These are phyloP conservation scores for Drosophila aldrichi DNA, from an alignment of 2,888 invertebrate species.

Conservation along the genomic window DNA sequence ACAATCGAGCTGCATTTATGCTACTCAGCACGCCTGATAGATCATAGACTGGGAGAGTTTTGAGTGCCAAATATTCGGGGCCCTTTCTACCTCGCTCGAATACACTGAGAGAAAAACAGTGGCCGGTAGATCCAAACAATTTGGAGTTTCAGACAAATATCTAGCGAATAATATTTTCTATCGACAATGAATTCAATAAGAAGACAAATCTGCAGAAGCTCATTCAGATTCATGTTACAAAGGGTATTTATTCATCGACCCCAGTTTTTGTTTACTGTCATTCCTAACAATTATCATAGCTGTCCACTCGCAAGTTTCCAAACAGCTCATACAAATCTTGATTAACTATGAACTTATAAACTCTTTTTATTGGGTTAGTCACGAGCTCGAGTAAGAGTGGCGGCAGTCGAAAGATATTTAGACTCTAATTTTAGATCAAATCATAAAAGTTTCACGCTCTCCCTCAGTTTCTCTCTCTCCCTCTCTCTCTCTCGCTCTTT, in stretches of 20 bases:
- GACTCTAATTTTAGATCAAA: constrained; percentile 12
- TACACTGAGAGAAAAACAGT: not conserved
- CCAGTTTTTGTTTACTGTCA: not conserved
- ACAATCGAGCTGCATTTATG: constrained; percentile 13
- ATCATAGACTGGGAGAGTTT: constrained; percentile 6
- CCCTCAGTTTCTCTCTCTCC: not conserved
- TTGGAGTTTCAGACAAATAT: no score
- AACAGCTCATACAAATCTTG: no score
- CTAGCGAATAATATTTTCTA: not conserved
- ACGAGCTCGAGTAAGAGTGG: not conserved
- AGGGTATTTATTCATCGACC: not conserved
- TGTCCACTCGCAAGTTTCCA: not conserved
- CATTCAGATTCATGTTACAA: not conserved
- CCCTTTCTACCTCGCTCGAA: not conserved
- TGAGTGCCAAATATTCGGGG: not conserved
- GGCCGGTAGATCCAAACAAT: not conserved
- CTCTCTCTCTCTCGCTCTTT: not conserved
- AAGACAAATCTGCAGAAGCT: not conserved
- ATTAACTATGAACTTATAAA: not conserved
- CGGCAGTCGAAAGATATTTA: constrained; percentile 8
- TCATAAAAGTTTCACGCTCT: constrained; percentile 7
- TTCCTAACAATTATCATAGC: not conserved
- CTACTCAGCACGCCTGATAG: constrained; percentile 5
- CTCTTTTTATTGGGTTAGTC: constrained; percentile 8
- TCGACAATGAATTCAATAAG: not conserved